phyloP scores from a whole-genome alignment of 2,113 vertebrate genomes.

The Phylloscopus whistleri region DNA sequence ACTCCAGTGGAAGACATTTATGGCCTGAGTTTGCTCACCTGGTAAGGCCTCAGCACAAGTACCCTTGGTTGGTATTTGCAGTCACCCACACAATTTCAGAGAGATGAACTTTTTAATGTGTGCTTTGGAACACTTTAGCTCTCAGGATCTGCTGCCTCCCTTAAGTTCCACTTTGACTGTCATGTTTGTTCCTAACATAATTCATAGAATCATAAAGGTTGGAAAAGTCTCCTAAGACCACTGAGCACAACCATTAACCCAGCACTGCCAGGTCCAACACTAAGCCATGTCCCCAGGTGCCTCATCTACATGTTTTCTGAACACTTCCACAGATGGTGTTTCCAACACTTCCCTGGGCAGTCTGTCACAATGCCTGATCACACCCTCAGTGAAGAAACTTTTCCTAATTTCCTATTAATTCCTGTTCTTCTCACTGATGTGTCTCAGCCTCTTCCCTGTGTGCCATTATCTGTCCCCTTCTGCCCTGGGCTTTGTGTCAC shows the following conservation, averaged over 20 bases:
- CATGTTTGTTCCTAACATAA: background rate
- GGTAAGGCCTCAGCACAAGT: constrained; percentile 46
- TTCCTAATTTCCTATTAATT: background rate
- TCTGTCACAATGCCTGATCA: background rate
- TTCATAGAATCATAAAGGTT: background rate
- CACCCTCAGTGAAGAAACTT: background rate
- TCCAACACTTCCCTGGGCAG: background rate
- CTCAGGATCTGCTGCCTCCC: background rate
- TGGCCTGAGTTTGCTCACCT: constrained; percentile 20
- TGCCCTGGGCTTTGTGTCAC: background rate
- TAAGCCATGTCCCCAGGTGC: background rate
- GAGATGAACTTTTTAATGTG: background rate
- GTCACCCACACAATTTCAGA: rapidly evolving
- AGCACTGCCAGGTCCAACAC: background rate
- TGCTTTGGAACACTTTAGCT: background rate
- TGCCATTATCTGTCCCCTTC: background rate
- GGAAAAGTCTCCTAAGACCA: background rate
- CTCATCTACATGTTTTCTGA: background rate
- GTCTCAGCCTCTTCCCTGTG: background rate
- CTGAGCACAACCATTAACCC: background rate
- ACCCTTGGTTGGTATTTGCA: background rate
- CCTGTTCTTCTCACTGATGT: background rate
- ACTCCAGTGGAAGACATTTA: constrained; percentile 12
- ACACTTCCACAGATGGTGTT: background rate
- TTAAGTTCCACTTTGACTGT: background rate